Evolutionary conservation across 2,797 vertebrate species (phyloP).

Genomic region (Moxostoma hubbsi): DNA sequence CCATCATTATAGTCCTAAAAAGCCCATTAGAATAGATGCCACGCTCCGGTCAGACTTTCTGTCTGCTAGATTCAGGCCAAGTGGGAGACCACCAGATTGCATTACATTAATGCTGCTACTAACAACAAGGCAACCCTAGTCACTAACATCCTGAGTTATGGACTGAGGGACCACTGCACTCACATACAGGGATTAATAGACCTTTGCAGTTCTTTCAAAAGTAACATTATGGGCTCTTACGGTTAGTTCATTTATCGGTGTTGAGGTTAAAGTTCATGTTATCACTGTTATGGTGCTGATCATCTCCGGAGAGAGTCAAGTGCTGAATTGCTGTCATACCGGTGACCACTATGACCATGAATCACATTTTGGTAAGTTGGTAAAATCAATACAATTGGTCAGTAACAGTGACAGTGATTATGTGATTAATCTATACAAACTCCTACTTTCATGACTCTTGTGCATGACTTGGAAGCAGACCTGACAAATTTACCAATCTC

Average conservation of each 20-base stretch:
- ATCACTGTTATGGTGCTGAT: too few species aligned
- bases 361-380: too few species aligned
- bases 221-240: not conserved
- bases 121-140: slow-evolving; percentile 77
- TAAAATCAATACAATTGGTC: too few species aligned
- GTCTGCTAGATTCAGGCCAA: slow-evolving; percentile 72
- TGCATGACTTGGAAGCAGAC: too few species aligned
- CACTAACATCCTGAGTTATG: slow-evolving; percentile 79
- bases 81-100: slow-evolving; percentile 74
- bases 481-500: too few species aligned
- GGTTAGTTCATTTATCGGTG: not conserved
- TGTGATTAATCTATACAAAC: too few species aligned
- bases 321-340: too few species aligned
- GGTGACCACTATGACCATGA: too few species aligned
- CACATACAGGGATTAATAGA: not conserved
- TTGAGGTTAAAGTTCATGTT: not conserved
- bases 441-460: too few species aligned
- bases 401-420: too few species aligned
- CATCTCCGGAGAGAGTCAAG: too few species aligned
- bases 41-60: slow-evolving; percentile 81
- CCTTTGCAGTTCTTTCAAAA: not conserved
- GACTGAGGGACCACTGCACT: slow-evolving; percentile 72
- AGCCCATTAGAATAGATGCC: slow-evolving; percentile 85
- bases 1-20: slow-evolving; percentile 85
- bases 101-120: slow-evolving; percentile 75